Evolutionary conservation across 2,797 vertebrate genomes (phyloP).

Genomic region (Agapornis canus): DNA sequence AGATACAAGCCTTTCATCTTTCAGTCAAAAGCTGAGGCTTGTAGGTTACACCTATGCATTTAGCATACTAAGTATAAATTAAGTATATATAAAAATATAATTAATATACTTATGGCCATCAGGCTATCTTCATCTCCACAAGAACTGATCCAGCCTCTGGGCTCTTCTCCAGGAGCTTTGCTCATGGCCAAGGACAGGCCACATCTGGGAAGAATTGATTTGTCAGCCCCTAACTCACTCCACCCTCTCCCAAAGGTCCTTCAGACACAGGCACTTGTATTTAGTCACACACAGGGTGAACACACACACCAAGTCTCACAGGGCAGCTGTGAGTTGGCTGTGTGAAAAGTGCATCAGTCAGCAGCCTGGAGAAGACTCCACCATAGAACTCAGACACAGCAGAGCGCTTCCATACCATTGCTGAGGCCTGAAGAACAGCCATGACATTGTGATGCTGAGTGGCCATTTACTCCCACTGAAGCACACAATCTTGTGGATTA

Average conservation of each 20-base stretch:
- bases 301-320: too few species aligned
- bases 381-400: accelerated
- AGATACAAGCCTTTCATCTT: not conserved
- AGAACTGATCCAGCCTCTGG: accelerated
- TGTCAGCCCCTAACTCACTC: accelerated
- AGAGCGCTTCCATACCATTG: not conserved
- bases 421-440: not conserved
- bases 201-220: not conserved
- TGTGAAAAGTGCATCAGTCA: accelerated
- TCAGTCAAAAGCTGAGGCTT: not conserved
- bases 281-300: not conserved
- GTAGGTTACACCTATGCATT: not conserved
- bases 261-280: not conserved
- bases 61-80: not conserved
- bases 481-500: not conserved
- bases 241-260: not conserved
- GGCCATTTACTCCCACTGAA: not conserved
- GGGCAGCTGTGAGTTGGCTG: not conserved
- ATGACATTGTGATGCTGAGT: not conserved
- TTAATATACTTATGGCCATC: not conserved
- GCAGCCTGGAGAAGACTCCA: not conserved
- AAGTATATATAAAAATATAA: not conserved
- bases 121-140: not conserved
- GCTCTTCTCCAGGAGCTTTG: not conserved
- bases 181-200: not conserved